These are phyloP conservation scores for Crossocerus cetratus DNA, from an alignment of 2,888 invertebrate genomes.

Conservation along the genomic window DNA sequence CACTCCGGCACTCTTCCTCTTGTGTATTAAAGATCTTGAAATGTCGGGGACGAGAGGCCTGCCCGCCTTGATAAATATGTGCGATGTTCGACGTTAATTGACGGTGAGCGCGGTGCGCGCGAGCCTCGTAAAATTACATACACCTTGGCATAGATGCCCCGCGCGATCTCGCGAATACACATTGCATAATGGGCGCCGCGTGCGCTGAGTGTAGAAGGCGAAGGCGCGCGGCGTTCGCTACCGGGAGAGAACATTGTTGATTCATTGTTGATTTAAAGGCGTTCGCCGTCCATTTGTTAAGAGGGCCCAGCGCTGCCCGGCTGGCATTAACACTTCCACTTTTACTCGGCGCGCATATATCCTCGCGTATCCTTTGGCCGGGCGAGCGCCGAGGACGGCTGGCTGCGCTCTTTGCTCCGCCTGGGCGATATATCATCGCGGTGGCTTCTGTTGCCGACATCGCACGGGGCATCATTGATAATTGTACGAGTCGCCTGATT, in stretches of 20 bases:
- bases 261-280: slow-evolving; percentile 4
- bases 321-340: not conserved
- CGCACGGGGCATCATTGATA: slow-evolving; percentile 31
- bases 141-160: slow-evolving; percentile 35
- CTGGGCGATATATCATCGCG: slow-evolving; percentile 27
- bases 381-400: not conserved
- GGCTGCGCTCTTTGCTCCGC: slow-evolving; percentile 7
- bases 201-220: not conserved
- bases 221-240: not conserved
- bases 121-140: slow-evolving; percentile 31
- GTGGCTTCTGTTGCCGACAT: slow-evolving; percentile 20
- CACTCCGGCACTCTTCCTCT: too few species aligned
- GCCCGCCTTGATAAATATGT: slow-evolving; percentile 5
- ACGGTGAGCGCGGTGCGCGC: too few species aligned
- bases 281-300: not conserved
- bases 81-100: not conserved
- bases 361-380: not conserved
- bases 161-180: not conserved
- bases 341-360: not conserved
- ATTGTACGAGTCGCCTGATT: slow-evolving; percentile 47
- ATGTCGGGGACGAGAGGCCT: too few species aligned
- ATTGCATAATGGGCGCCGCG: slow-evolving; percentile 31
- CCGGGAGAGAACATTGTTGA: not conserved
- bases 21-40: too few species aligned
- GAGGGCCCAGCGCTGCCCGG: not conserved